A percentile compares a stretch with the other conserved stretches of the same genome.
These are phyloP conservation scores for Hypotaenidia okinawae DNA, from an alignment of 2,797 vertebrate species.

Conservation along the genomic window DNA sequence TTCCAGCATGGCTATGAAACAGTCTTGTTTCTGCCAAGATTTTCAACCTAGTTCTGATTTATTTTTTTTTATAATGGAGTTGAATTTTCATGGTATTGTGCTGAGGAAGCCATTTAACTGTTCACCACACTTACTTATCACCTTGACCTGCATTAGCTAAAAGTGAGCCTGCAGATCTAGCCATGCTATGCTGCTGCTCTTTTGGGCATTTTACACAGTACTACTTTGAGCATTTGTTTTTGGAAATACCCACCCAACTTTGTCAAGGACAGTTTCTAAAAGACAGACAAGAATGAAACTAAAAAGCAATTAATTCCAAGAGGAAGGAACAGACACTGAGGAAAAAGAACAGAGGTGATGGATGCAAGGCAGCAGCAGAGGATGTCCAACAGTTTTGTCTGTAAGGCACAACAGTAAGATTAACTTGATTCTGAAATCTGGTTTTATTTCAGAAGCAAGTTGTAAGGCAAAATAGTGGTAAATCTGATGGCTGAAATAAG, in stretches of 20 bases:
- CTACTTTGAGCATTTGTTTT: neutral
- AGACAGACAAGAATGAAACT: neutral
- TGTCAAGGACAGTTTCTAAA: neutral
- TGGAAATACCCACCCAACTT: neutral
- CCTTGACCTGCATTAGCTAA: neutral
- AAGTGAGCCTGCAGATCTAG: neutral
- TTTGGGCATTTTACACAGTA: neutral
- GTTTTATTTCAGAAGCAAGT: neutral
- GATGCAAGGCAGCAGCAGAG: neutral
- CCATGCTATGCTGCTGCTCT: neutral
- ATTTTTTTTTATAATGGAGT: neutral
- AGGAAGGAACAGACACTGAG: neutral
- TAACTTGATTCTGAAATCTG: neutral
- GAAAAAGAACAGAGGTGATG: neutral
- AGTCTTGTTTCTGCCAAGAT: neutral
- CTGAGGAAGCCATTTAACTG: neutral
- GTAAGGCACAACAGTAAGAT: neutral
- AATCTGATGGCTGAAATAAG: neutral
- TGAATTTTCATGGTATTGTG: neutral
- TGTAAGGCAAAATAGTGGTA: neutral
- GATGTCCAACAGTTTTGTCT: neutral
- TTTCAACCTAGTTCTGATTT: neutral
- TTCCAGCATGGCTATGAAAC: neutral
- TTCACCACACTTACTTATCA: neutral
- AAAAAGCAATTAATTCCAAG: neutral